Evolutionary conservation across 2,797 vertebrate genomes (phyloP).

Genomic region (Pteropus rufus): DNA sequence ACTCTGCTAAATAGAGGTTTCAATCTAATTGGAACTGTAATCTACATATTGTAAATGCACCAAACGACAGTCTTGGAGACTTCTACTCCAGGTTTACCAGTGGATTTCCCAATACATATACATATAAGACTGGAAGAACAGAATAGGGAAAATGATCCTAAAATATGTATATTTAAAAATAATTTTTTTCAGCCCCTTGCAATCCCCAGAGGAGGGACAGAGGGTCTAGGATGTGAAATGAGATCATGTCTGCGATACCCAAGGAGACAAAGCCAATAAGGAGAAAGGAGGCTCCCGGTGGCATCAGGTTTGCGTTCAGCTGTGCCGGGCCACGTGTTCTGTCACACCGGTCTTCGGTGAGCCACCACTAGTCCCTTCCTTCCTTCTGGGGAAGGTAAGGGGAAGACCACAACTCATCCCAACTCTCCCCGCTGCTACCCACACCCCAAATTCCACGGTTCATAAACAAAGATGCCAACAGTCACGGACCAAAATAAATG

Average conservation of each 20-base stretch:
- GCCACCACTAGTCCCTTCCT: constrained; percentile 29
- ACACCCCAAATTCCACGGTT: not conserved
- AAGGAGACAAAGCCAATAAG: constrained; percentile 35
- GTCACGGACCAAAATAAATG: not conserved
- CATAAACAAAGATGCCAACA: not conserved
- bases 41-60: constrained; percentile 66
- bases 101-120: not conserved
- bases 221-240: constrained; percentile 66
- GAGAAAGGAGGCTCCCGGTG: not conserved
- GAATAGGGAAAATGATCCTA: constrained; percentile 29
- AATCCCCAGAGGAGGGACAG: constrained; percentile 55
- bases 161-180: not conserved
- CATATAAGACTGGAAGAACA: constrained; percentile 13
- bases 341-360: constrained; percentile 41
- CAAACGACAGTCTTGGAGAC: not conserved
- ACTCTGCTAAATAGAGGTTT: constrained; percentile 73
- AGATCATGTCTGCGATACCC: constrained; percentile 46
- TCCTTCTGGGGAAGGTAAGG: constrained; percentile 27
- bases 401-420: not conserved
- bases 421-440: constrained; percentile 53
- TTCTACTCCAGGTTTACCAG: not conserved
- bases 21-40: constrained; percentile 62
- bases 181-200: constrained; percentile 20
- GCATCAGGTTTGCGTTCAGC: not conserved
- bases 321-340: not conserved